These are phyloP conservation scores for Orthosia cruda DNA, from an alignment of 2,888 invertebrate genomes.

Conservation along the genomic window DNA sequence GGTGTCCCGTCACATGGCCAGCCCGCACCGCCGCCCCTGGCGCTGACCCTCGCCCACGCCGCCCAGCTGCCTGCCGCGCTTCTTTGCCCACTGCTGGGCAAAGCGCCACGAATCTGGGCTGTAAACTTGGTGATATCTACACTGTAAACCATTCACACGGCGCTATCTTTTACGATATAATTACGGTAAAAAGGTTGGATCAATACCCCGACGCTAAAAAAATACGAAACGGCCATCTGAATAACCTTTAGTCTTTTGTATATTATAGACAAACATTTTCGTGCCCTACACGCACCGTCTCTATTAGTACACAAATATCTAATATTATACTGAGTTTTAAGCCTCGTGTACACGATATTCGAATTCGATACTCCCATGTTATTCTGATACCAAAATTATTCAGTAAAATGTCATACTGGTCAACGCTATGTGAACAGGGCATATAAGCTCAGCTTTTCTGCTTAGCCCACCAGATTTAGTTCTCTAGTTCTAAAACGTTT, in stretches of 20 bases:
- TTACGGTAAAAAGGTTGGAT: background rate
- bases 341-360: background rate
- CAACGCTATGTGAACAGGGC: background rate
- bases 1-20: conserved; percentile 75
- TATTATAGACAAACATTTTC: too few relatives aligned
- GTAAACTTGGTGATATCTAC: conserved; percentile 32
- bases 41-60: conserved; percentile 81
- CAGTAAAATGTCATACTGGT: background rate
- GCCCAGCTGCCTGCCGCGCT: conserved; percentile 73
- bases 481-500: background rate
- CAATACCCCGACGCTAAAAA: background rate
- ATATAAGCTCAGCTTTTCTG: background rate
- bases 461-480: conserved; percentile 11
- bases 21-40: conserved; percentile 87
- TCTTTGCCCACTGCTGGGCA: conserved; percentile 78
- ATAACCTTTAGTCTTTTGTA: too few relatives aligned
- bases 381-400: background rate
- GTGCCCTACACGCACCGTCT: too few relatives aligned
- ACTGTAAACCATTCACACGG: background rate
- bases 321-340: too few relatives aligned
- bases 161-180: conserved; percentile 1
- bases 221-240: background rate
- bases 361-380: background rate
- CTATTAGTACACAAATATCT: too few relatives aligned
- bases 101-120: conserved; percentile 53